These are phyloP conservation scores for Oscheius myriophilus DNA, from an alignment of 2,888 invertebrate genomes.

Conservation along the genomic window DNA sequence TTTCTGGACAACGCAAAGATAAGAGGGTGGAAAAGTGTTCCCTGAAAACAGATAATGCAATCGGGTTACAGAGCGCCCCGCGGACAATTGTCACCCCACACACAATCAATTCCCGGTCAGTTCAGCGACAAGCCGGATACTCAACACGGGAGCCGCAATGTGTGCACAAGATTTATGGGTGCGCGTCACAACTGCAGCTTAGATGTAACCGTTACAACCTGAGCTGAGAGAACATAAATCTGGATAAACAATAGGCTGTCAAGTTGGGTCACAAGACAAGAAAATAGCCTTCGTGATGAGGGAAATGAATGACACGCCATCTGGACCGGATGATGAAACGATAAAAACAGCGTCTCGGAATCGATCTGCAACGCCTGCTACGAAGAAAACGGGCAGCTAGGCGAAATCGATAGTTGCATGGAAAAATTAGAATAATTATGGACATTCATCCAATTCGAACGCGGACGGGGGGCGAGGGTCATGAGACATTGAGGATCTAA, in stretches of 20 bases:
- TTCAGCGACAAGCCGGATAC: no score
- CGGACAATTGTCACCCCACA: no score
- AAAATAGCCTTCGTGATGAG: background rate
- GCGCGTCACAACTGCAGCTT: background rate
- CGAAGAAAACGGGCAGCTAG: slow-evolving; percentile 14
- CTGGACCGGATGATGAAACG: slow-evolving; percentile 1
- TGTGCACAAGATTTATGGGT: slow-evolving; percentile 18
- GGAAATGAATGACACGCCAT: background rate
- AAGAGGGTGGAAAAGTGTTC: no score
- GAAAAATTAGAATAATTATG: slow-evolving; percentile 19
- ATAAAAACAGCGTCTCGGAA: background rate
- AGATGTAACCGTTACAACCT: background rate
- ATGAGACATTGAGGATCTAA: slow-evolving; percentile 21
- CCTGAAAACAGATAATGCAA: no score
- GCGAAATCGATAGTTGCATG: slow-evolving; percentile 8
- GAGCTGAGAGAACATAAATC: background rate
- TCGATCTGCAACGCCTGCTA: slow-evolving; percentile 1
- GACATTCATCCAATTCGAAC: background rate
- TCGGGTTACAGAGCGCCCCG: no score
- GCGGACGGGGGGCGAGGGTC: background rate
- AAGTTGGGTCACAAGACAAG: background rate
- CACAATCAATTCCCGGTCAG: no score
- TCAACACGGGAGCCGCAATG: background rate
- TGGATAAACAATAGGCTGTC: background rate
- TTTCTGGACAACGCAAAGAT: no score